Conservation (phyloP, 2,113 vertebrate genomes). For the Chaetura pelagica region DNA sequence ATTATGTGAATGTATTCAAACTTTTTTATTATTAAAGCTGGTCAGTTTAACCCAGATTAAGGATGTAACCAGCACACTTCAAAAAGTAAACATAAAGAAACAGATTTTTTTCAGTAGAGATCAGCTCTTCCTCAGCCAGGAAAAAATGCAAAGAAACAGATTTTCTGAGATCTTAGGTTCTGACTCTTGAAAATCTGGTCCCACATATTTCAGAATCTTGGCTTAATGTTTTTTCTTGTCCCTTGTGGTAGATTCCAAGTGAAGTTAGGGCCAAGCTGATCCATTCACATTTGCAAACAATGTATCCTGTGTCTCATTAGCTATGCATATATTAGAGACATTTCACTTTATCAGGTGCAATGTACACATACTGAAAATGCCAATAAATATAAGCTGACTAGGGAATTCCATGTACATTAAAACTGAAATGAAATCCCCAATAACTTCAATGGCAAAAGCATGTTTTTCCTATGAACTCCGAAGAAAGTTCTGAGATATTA, state of each 20-base stretch:
- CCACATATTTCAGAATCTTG: background rate
- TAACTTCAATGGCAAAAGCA: background rate
- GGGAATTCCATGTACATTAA: background rate
- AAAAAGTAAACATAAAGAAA: constrained; percentile 41
- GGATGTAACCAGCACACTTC: constrained; percentile 32
- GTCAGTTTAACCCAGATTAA: constrained; percentile 61
- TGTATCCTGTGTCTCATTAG: background rate
- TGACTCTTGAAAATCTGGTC: background rate
- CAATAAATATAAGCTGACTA: background rate
- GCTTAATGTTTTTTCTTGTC: background rate
- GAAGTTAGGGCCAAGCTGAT: background rate
- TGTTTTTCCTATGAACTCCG: background rate
- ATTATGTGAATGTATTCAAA: constrained; percentile 60
- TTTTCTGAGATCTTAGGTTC: background rate
- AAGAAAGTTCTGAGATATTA: background rate
- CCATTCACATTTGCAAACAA: background rate
- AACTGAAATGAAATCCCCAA: background rate
- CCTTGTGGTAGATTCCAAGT: background rate
- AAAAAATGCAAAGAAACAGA: background rate
- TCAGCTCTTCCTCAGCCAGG: background rate
- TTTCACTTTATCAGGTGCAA: background rate
- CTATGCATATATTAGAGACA: background rate
- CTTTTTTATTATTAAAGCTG: constrained; percentile 56
- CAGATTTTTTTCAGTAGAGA: constrained; percentile 9
- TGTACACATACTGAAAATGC: background rate